Evolutionary conservation across 1,140 invertebrate genomes (phyloP).

Genomic region (Aphaenogaster floridana): DNA sequence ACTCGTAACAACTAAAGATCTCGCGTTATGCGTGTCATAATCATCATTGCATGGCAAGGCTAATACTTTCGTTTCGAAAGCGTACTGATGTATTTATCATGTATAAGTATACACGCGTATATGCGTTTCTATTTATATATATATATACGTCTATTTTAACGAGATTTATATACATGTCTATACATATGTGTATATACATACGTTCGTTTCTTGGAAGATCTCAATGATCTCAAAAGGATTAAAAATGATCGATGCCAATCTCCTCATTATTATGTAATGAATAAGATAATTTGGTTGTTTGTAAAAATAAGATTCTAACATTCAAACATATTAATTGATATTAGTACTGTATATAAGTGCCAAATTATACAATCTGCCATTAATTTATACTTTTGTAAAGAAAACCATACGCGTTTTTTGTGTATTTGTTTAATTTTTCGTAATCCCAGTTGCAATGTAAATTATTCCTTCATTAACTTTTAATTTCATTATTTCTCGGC

Average conservation of each 20-base stretch:
- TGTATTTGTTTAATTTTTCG: conserved; percentile 14
- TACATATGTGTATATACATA: too few species aligned
- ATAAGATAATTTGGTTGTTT: neutral
- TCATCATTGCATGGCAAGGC: conserved; percentile 39
- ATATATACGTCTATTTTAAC: conserved; percentile 38
- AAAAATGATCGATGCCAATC: neutral
- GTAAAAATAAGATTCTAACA: conserved; percentile 19
- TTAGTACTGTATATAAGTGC: conserved; percentile 55
- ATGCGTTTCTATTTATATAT: conserved; percentile 38
- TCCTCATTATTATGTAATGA: conserved; percentile 16
- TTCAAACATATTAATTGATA: conserved; percentile 43
- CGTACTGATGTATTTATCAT: conserved; percentile 40
- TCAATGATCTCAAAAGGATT: conserved; percentile 22
- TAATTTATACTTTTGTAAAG: conserved; percentile 57
- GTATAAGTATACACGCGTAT: conserved; percentile 36
- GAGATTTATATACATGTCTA: conserved; percentile 31
- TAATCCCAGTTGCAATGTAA: conserved; percentile 4
- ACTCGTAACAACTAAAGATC: conserved; percentile 54
- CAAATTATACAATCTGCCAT: conserved; percentile 53
- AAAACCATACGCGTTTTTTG: conserved; percentile 8
- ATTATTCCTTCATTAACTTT: conserved; percentile 24
- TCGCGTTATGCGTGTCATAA: conserved; percentile 6
- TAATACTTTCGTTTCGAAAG: conserved; percentile 51
- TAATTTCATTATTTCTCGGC: neutral
- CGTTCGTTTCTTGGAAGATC: conserved; percentile 5